phyloP scores from a whole-genome alignment of 2,888 invertebrate species.

The Xiphydria camelus region DNA sequence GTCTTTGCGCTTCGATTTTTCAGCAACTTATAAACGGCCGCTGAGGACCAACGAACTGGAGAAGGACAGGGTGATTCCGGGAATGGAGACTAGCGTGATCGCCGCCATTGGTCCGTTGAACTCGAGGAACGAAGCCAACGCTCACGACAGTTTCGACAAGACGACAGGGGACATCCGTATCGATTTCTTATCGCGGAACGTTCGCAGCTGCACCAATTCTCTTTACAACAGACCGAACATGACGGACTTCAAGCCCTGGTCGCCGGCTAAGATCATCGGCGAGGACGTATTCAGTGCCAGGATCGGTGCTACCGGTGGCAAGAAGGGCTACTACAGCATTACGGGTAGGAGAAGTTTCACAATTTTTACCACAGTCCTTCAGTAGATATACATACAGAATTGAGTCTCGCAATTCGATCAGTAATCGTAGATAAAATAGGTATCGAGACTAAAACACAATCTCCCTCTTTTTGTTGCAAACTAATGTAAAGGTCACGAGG shows the following conservation, averaged over 20 bases:
- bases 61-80: constrained; percentile 72
- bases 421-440: neutral
- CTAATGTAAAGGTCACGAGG: too few relatives aligned
- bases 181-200: constrained; percentile 73
- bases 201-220: constrained; percentile 73
- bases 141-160: constrained; percentile 75
- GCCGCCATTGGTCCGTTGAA: constrained; percentile 88
- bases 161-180: constrained; percentile 75
- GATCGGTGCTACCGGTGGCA: constrained; percentile 85
- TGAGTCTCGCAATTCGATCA: too few relatives aligned
- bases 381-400: too few relatives aligned
- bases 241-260: constrained; percentile 70
- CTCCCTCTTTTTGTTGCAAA: neutral
- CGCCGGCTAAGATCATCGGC: constrained; percentile 66
- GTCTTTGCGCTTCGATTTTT: too few relatives aligned
- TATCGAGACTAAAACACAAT: neutral
- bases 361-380: too few relatives aligned
- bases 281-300: constrained; percentile 70
- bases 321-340: constrained; percentile 77
- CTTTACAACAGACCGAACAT: constrained; percentile 65
- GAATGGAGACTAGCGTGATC: constrained; percentile 76
- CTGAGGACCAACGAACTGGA: constrained; percentile 74
- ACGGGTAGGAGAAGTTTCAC: constrained; percentile 72
- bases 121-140: constrained; percentile 78
- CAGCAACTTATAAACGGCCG: constrained; percentile 76